Evolutionary conservation across 1,140 invertebrate species (phyloP), one percentile per base, ranked within the genome.

Genomic region (Pararge aegeria): DNA sequence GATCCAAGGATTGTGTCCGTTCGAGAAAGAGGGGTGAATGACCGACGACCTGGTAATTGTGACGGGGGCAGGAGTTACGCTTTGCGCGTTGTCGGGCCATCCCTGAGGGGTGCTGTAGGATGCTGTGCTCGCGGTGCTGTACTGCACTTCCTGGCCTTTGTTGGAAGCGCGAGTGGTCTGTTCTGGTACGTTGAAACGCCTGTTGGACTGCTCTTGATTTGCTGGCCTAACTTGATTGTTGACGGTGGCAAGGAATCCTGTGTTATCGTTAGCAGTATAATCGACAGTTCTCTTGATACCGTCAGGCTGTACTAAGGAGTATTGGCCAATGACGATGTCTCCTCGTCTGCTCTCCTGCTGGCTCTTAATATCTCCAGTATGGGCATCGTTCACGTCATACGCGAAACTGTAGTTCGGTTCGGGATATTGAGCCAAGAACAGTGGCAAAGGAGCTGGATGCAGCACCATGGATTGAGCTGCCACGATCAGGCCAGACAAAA

Each of bases 341-440:
- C 93, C 93, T 53, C 83, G 70, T 56, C 89, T 80, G 55, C 75
- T 87, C 59, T 92, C 91, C 12, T 87, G 80, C 56, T 90, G 89
- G 44, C 75, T 83, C 63, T 92, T 91, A 13, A 90, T 68, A 57
- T 92, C 90, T 40, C 92, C 89, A 6, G 89, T 87, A 52, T 87
- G 75, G 12, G 80, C 91, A 68, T 94, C 93, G 70, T 93, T 93
- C 1, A 94, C 92, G 61, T 93, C 92, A 61, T 94, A 94, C 1
- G 91, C 90, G 60, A 93, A 94, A 66, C 91, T 92, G 83, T 94
- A 94, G 52, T 76, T 80, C 0, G 77, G 75, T 40, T 75, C 70
- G 27, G 69, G 69, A 34, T 77, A 75, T 1, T 52, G 68, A 9
- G 61, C 66, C 5, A 78, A 50, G 30, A 70, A 64, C 5, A 78